Conservation (phyloP, 2,113 vertebrate genomes). For the Amphilophus citrinellus region DNA sequence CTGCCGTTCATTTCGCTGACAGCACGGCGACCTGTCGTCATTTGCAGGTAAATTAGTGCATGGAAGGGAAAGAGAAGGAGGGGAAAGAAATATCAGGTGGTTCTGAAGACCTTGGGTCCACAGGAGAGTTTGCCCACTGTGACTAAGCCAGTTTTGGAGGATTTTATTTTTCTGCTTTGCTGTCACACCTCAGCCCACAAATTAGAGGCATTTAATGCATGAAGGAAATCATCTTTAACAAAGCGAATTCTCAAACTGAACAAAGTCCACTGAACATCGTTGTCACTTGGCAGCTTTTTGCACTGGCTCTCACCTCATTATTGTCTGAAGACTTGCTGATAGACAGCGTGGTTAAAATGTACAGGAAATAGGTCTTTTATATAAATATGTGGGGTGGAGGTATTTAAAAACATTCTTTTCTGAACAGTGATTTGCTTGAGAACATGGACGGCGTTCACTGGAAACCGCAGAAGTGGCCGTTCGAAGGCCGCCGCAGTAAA, state of each 20-base stretch:
- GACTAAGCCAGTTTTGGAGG: conserved; percentile 42
- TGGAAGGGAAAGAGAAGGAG: not conserved
- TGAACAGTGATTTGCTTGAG: not conserved
- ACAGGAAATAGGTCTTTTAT: not conserved
- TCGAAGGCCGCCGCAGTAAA: not conserved
- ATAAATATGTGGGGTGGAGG: not conserved
- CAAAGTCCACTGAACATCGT: not conserved
- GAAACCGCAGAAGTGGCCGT: not conserved
- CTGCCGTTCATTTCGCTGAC: not conserved
- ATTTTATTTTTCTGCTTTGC: conserved; percentile 35
- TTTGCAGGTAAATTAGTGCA: not conserved
- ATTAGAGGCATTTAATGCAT: conserved; percentile 10
- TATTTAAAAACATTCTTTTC: not conserved
- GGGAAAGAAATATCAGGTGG: not conserved
- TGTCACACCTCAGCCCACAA: conserved; percentile 29
- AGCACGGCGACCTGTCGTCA: not conserved
- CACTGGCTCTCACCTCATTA: not conserved
- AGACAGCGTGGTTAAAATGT: not conserved
- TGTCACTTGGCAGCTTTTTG: not conserved
- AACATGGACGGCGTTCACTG: not conserved
- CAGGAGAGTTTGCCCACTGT: conserved; percentile 13
- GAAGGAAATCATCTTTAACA: conserved; percentile 22
- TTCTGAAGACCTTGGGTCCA: not conserved
- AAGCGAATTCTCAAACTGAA: not conserved
- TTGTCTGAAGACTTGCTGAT: not conserved